A percentile compares a stretch with the other conserved stretches of the same genome.
Evolutionary conservation across 2,888 invertebrate genomes (phyloP).

Genomic region (Callosobruchus maculatus): DNA sequence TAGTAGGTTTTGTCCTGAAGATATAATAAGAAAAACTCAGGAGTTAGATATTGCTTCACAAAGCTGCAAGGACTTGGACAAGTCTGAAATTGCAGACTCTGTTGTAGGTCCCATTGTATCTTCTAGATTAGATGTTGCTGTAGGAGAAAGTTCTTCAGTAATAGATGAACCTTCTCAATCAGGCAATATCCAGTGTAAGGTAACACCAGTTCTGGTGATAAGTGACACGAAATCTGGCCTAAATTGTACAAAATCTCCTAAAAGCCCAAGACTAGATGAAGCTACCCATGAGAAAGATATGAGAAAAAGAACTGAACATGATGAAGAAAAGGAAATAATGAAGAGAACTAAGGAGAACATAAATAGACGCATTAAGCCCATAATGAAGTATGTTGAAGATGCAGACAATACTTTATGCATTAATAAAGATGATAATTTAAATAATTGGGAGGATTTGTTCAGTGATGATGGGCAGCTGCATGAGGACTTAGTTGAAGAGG

Average conservation of each 20-base stretch:
- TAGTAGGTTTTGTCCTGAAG: too few relatives aligned
- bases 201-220: not conserved
- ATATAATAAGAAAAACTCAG: not conserved
- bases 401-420: constrained; percentile 35
- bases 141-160: not conserved
- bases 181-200: not conserved
- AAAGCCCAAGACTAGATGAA: not conserved
- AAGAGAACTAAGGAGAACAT: constrained; percentile 43
- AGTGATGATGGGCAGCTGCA: constrained; percentile 40
- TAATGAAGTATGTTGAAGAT: constrained; percentile 43
- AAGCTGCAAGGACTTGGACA: not conserved
- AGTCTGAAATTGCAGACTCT: too few relatives aligned
- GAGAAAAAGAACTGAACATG: constrained; percentile 29
- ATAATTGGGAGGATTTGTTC: constrained; percentile 47
- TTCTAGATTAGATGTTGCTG: not conserved
- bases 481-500: constrained; percentile 35
- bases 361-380: constrained; percentile 41
- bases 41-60: not conserved
- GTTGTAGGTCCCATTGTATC: too few relatives aligned
- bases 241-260: constrained; percentile 5
- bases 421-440: constrained; percentile 33
- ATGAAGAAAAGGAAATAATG: constrained; percentile 45
- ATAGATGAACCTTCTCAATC: not conserved
- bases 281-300: not conserved
- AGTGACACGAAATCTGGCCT: not conserved